Evolutionary conservation across 2,113 vertebrate species (phyloP).

Genomic region (Podiceps cristatus): DNA sequence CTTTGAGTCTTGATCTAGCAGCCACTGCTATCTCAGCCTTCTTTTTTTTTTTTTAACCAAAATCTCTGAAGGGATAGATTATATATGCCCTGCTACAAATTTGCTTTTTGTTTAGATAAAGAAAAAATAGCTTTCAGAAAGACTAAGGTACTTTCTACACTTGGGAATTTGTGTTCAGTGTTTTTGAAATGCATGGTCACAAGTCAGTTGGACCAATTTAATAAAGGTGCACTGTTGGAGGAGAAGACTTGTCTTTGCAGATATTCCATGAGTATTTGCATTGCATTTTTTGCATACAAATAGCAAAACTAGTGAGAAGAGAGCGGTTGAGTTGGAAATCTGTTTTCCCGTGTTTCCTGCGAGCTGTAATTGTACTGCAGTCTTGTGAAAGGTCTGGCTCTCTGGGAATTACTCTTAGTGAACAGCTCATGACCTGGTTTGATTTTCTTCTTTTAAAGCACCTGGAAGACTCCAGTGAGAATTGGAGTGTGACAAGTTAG

Average conservation of each 20-base stretch:
- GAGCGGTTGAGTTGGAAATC: neutral
- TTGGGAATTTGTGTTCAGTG: neutral
- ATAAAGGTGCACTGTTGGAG: neutral
- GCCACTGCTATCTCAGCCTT: too few relatives aligned
- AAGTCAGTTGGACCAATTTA: neutral
- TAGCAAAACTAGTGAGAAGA: neutral
- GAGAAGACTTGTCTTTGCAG: neutral
- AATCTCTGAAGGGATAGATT: neutral
- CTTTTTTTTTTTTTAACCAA: neutral
- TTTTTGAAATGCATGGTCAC: neutral
- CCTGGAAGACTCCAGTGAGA: constrained; percentile 50
- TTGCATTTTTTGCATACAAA: neutral
- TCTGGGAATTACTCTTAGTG: neutral
- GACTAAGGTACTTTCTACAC: neutral
- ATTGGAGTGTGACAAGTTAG: constrained; percentile 49
- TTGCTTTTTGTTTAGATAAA: neutral
- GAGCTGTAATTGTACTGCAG: neutral
- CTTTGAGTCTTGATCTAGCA: neutral
- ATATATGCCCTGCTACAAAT: neutral
- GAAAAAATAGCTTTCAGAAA: neutral
- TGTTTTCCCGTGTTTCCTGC: neutral
- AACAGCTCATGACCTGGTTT: neutral
- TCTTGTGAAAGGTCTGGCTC: neutral
- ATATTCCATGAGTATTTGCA: neutral
- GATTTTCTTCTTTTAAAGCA: constrained; percentile 48